Base-by-base conservation (phyloP, 1,140 invertebrate species). In the Tetramorium parvispinum region DNA sequence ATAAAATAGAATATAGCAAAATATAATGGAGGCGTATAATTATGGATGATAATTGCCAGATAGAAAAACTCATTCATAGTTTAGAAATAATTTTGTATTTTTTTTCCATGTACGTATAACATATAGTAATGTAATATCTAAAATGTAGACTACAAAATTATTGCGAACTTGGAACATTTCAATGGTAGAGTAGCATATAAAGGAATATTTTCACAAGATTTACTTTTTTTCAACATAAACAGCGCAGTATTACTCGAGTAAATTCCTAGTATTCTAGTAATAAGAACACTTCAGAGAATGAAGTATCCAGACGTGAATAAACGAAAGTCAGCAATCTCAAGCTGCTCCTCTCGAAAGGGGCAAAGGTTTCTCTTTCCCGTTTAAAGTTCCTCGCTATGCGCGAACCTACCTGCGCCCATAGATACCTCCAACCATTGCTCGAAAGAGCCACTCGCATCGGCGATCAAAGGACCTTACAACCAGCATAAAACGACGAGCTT, bases 401-500 rank as follows among this genome's bases (percentile, higher is more conserved):
- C 37, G 40, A 51, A 53, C 66, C 82, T 88, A 88, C 87, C 88
- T 76, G 87, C 40, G 82, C 53, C 53, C 87, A 37, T 81, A 86
- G 87, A 81, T 88, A 88, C 68, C 88, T 59, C 66, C 32, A 21
- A 6, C 59, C 63, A 77, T 76, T 61, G 68, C 66, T 78, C 53
- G 85, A 43, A 81, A 81, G 70, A 87, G 65, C 27, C 88, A 53
- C 61, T 83, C 79, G 89, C 88, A 81, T 89, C 88, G 88, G 32
- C 75, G 86, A 87, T 90, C 88, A 89, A 43, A 53, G 55, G 57
- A 88, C 79, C 83, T 91, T 90, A 91, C 88, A 89, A 59, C 89
- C 73, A 21, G 82, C 88, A 89, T 91, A 91, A 91, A 91, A 71
- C 81, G 83, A 82, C 32, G 73, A 89, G 76, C 76, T 91, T 91